These are phyloP conservation scores for Phalacrocorax brasilianus DNA, from an alignment of 2,113 vertebrate species.

Conservation along the genomic window DNA sequence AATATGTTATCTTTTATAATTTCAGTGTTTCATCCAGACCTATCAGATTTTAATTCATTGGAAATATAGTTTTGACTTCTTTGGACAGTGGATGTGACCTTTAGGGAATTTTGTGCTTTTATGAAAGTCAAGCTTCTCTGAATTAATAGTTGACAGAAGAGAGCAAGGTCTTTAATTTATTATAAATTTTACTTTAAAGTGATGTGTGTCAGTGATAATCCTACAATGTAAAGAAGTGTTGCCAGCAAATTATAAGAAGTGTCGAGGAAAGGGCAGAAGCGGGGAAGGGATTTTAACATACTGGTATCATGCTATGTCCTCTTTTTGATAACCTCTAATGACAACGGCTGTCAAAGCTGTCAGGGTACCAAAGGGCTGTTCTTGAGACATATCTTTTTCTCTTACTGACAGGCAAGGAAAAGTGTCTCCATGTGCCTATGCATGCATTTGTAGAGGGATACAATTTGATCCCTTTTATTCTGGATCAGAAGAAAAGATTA, in stretches of 20 bases:
- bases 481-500: not conserved
- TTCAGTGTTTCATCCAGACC: not conserved
- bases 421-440: not conserved
- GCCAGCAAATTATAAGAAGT: conserved; percentile 28
- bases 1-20: not conserved
- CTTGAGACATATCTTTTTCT: not conserved
- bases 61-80: not conserved
- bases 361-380: conserved; percentile 16
- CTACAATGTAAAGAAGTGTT: not conserved
- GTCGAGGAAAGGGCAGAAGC: conserved; percentile 6
- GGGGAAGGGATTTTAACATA: conserved; percentile 20
- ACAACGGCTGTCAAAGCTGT: conserved; percentile 58
- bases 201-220: not conserved
- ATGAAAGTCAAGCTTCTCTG: not conserved
- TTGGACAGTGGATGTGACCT: not conserved
- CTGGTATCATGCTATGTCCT: conserved; percentile 17
- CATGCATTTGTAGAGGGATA: not conserved
- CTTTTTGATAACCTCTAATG: conserved; percentile 57
- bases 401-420: conserved; percentile 12
- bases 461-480: not conserved
- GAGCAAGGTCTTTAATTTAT: conserved; percentile 13
- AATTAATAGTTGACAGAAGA: conserved; percentile 8
- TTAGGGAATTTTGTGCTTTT: not conserved
- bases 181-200: conserved; percentile 1
- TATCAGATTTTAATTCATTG: not conserved